Conservation (phyloP, 2,888 invertebrate species). For the Oligia strigilis region DNA sequence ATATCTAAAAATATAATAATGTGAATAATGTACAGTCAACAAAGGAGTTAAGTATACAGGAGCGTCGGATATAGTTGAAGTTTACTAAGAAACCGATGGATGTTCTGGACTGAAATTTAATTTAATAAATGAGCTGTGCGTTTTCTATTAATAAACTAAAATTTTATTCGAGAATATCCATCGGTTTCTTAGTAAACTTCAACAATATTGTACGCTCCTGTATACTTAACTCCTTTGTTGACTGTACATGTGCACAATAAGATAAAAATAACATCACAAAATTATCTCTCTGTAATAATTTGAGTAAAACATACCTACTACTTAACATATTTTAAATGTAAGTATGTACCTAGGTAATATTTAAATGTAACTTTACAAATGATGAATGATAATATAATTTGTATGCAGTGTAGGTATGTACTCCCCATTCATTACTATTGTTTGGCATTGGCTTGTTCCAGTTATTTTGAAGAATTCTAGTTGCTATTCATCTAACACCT, state of each 20-base stretch:
- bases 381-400: slow-evolving; percentile 47
- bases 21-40: too few relatives aligned
- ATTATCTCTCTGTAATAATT: slow-evolving; percentile 12
- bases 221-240: too few relatives aligned
- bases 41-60: too few relatives aligned
- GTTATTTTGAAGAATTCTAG: slow-evolving; percentile 35
- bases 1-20: too few relatives aligned
- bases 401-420: slow-evolving; percentile 25
- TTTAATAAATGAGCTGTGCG: too few relatives aligned
- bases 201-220: too few relatives aligned
- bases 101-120: too few relatives aligned
- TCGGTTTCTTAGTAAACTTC: too few relatives aligned
- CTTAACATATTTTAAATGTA: background rate
- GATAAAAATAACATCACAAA: background rate
- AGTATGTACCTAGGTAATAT: slow-evolving; percentile 21
- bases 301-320: slow-evolving; percentile 28
- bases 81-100: too few relatives aligned
- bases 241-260: background rate
- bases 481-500: slow-evolving; percentile 33
- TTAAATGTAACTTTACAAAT: slow-evolving; percentile 30
- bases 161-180: too few relatives aligned
- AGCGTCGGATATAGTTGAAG: too few relatives aligned
- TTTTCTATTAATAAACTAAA: too few relatives aligned
- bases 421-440: slow-evolving; percentile 39
- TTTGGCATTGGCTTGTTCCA: slow-evolving; percentile 28